Base-by-base conservation (phyloP, 2,888 invertebrate species). In the Actias luna region DNA sequence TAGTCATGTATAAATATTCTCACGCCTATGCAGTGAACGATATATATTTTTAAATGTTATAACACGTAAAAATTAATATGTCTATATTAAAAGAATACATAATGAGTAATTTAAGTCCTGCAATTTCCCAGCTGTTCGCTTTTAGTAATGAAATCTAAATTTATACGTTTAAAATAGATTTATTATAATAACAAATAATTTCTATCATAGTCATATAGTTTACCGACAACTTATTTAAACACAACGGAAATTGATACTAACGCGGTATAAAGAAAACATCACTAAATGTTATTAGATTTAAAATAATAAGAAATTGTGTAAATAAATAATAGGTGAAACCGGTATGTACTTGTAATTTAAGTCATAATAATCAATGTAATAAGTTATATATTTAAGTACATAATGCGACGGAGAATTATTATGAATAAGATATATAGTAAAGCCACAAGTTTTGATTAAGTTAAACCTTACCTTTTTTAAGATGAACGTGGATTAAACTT, bases 381-480 rank as follows among this genome's bases (percentile, higher is more conserved):
- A n/a, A n/a, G n/a, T n/a, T n/a, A n/a, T n/a, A n/a, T n/a, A n/a
- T n/a, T n/a, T n/a, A n/a, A 22, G 46, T 25, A 25, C 8, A 5
- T 22, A 10, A 22, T 22, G 22, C 46, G 18, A 22, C 0, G 22
- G 46, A 0, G 2, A 46, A 50, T 12, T 4, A 50, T 25, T 14
- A 12, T 12, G 25, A 50, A 50, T 12, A 50, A 50, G 25, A 46
- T 22, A 16, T 22, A 50, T 12, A 25, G 3, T 12, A 8, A 0
- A 25, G 12, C 25, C 46, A 25, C 46, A 59, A 71, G 64, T 72
- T 74, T 72, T 78, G 74, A 75, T 73, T 65, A 79, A 70, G 58
- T 72, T 39, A 5, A 68, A 68, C 68, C 78, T 80, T 79, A 82
- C 82, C 82, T 80, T 69, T 63, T 69, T 67, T 69, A 70, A 65